Evolutionary conservation across 2,113 vertebrate genomes (phyloP).

Genomic region (Dinomys branickii): DNA sequence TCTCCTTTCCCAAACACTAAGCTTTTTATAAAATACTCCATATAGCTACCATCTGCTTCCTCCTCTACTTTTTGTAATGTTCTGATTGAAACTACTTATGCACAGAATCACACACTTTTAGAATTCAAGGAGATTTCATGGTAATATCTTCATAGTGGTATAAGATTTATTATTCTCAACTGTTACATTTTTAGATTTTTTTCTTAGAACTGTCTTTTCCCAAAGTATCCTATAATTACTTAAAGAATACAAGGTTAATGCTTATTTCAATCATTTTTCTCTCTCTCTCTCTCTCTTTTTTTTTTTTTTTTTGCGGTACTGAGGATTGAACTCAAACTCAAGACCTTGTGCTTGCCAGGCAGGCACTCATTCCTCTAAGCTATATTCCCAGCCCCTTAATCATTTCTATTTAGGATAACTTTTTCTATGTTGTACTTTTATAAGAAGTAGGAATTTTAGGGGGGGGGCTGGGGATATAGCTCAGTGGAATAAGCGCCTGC

Average conservation of each 20-base stretch:
- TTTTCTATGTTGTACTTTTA: not conserved
- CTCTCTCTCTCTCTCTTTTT: no score
- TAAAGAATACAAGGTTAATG: not conserved
- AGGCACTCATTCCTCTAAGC: no score
- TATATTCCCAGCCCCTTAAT: no score
- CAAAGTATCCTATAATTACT: not conserved
- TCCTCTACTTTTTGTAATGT: not conserved
- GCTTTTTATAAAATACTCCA: not conserved
- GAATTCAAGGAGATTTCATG: not conserved
- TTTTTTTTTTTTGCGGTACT: no score
- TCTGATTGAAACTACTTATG: constrained; percentile 17
- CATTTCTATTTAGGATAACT: not conserved
- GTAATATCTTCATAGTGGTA: not conserved
- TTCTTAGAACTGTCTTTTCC: not conserved
- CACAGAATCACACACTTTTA: not conserved
- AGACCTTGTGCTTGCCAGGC: no score
- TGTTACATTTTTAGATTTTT: constrained; percentile 19
- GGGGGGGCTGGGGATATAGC: no score
- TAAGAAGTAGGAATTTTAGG: not conserved
- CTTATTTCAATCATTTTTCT: not conserved
- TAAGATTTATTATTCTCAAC: constrained; percentile 23
- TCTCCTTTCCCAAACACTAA: not conserved
- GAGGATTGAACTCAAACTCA: no score
- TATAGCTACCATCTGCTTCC: not conserved
- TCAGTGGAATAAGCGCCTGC: no score